phyloP scores from a whole-genome alignment of 2,888 invertebrate species.

The Tipula confusa region DNA sequence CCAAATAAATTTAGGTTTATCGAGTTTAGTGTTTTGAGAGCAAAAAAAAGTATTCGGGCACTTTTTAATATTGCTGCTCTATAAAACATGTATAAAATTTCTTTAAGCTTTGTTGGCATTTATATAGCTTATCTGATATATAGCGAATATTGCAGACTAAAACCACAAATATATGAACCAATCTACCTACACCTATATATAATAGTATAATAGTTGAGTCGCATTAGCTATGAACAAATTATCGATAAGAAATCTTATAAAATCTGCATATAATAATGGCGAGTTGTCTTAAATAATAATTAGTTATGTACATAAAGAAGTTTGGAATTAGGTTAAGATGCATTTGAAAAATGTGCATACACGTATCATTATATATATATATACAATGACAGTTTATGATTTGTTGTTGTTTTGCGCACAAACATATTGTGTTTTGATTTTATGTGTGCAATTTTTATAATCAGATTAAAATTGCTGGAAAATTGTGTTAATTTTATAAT shows the following conservation, averaged over 20 bases:
- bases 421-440: background rate
- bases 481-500: constrained; percentile 12
- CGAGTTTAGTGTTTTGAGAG: too few species aligned
- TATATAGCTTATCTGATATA: background rate
- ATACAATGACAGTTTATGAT: background rate
- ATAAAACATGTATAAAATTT: background rate
- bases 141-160: background rate
- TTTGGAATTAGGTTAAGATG: background rate
- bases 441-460: background rate
- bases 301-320: background rate
- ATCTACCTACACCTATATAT: background rate
- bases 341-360: background rate
- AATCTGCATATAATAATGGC: background rate
- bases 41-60: too few species aligned
- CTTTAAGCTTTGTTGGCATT: background rate
- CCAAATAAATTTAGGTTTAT: background rate
- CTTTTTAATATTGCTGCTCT: too few species aligned
- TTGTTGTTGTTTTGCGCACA: background rate
- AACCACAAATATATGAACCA: background rate
- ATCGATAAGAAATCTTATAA: background rate
- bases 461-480: constrained; percentile 14
- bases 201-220: background rate
- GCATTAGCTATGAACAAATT: background rate
- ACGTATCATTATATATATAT: background rate
- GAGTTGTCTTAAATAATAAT: background rate